These are phyloP conservation scores for Mus musculus DNA, from an alignment of 2,113 vertebrate species.

Conservation along the genomic window DNA sequence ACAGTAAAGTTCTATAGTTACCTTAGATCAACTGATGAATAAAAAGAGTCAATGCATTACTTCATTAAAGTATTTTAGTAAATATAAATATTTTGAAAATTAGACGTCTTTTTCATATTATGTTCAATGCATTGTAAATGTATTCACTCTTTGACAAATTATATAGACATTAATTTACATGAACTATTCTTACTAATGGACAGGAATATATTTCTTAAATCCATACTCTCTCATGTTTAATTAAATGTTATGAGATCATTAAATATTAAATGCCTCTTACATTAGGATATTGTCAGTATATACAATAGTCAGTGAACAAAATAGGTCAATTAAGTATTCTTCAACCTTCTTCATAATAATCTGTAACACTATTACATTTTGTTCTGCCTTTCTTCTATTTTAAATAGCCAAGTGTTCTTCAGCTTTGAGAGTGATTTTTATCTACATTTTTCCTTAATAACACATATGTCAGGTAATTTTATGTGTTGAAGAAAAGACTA, in stretches of 20 bases:
- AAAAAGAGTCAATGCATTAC: slow-evolving; percentile 35
- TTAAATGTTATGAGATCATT: slow-evolving; percentile 75
- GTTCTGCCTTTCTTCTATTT: slow-evolving; percentile 58
- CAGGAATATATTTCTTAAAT: slow-evolving; percentile 72
- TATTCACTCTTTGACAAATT: slow-evolving; percentile 54
- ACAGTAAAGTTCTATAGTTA: slow-evolving; percentile 40
- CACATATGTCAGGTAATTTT: background rate
- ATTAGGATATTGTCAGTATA: slow-evolving; percentile 71
- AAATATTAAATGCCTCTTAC: slow-evolving; percentile 75
- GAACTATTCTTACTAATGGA: slow-evolving; percentile 54
- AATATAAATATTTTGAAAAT: slow-evolving; percentile 58
- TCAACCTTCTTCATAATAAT: slow-evolving; percentile 54
- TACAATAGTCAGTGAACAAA: slow-evolving; percentile 67
- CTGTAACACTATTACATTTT: slow-evolving; percentile 12
- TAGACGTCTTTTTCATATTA: background rate
- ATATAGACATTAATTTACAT: slow-evolving; percentile 54
- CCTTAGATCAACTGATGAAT: slow-evolving; percentile 22
- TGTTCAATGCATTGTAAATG: slow-evolving; percentile 55
- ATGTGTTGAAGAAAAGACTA: background rate
- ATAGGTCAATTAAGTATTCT: slow-evolving; percentile 52
- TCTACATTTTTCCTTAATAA: slow-evolving; percentile 17
- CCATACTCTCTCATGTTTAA: slow-evolving; percentile 76
- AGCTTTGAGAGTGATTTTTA: background rate
- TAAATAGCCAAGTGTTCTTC: background rate
- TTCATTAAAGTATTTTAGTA: slow-evolving; percentile 37